Evolutionary conservation across 2,113 vertebrate genomes (phyloP), one percentile per base, ranked within the genome.

Genomic region (Mustela nigripes): DNA sequence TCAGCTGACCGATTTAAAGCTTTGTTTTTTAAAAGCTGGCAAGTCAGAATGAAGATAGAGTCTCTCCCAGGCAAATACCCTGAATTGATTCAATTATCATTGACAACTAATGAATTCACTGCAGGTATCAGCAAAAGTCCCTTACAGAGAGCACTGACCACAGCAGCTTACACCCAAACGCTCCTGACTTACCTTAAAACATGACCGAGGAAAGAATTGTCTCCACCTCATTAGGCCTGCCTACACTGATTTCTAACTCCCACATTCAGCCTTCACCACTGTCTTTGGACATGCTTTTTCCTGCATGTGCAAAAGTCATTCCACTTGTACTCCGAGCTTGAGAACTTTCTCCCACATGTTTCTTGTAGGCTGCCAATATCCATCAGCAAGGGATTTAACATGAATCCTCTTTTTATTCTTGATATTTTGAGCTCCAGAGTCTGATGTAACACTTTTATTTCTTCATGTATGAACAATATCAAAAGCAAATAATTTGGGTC

Each of bases 1-100:
- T 98, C 97, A 58, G 22, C 89, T 79, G 98, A 97, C 71, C 67
- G 19, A 97, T 79, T 84, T 94, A 76, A 22, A 93, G 56, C n/a
- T 92, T 93, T 3, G 0, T 76, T 76, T 91, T 85, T 94, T 90
- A 88, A 92, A 83, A 96, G 7, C 21, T 80, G 96, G 97, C 14
- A 87, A 87, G 60, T 90, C 5, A 79, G 94, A 98, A 95, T 80
- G 7, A 85, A 84, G 96, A 93, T 31, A 45, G 71, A 91, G 53
- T 89, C 21, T 76, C 88, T 95, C 93, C 58, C 58, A 96, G 62
- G 78, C 93, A 85, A 96, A 92, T 81, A 94, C 81, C 71, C 65
- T 56, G n/a, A 93, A 60, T 42, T 97, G 91, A 97, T 79, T 97
- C 91, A 95, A 94, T 97, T 96, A 98, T 89, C 89, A 94, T 21